Percentiles rank a stretch among this genome's conserved stretches.
Evolutionary conservation across 2,113 vertebrate genomes (phyloP).

Genomic region (Paracyprichromis sp.): DNA sequence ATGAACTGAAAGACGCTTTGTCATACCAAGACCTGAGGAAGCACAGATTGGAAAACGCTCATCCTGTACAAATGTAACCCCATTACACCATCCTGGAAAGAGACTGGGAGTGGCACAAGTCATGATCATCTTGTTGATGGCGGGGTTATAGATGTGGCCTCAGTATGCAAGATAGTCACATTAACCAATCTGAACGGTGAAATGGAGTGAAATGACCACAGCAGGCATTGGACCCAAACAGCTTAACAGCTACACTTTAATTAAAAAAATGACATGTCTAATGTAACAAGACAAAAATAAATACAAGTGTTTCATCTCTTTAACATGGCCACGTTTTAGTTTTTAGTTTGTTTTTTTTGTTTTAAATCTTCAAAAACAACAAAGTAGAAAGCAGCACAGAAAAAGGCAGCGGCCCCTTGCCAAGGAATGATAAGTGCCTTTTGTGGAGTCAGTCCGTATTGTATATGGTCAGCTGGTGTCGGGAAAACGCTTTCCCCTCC

Average conservation of each 20-base stretch:
- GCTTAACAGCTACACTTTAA: constrained; percentile 63
- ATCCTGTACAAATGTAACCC: not conserved
- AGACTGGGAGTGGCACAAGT: not conserved
- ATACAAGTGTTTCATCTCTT: constrained; percentile 66
- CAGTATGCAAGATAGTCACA: not conserved
- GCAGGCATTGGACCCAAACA: constrained; percentile 16
- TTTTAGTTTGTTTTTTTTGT: not conserved
- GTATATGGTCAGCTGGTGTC: constrained; percentile 40
- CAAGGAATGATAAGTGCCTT: constrained; percentile 74
- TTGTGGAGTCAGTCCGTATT: constrained; percentile 67
- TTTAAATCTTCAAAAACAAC: constrained; percentile 52
- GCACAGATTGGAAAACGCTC: not conserved
- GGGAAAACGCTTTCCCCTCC: not conserved
- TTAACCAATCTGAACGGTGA: not conserved
- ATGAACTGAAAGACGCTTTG: not conserved
- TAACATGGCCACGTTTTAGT: constrained; percentile 51
- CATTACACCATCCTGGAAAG: not conserved
- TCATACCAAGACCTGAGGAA: not conserved
- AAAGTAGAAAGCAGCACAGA: constrained; percentile 77
- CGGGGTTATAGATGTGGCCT: not conserved
- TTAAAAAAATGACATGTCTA: constrained; percentile 67
- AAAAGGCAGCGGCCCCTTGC: constrained; percentile 76
- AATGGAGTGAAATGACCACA: constrained; percentile 11
- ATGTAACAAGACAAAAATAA: constrained; percentile 75
- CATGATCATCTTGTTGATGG: not conserved